Evolutionary conservation across 2,888 invertebrate genomes (phyloP), one percentile per base, ranked within the genome.

Genomic region (Steinernema carpocapsae): DNA sequence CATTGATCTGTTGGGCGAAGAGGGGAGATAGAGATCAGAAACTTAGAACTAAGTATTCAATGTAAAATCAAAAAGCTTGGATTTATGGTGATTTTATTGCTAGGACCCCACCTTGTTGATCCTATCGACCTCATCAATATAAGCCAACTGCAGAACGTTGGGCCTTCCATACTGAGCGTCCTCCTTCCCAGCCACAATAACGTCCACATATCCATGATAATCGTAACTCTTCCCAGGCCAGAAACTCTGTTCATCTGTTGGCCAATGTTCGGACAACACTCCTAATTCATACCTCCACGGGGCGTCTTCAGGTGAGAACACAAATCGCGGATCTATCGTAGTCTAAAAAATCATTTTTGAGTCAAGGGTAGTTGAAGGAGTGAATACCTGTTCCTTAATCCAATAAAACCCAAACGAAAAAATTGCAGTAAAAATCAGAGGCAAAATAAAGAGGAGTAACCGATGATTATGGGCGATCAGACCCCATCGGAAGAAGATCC

Each of bases 201-300:
- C 83, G 79, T 86, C 86, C 14, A 86, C 82, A 70, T 85, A 86
- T 37, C 86, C 86, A 52, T 79, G 76, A 71, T 84, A 80, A 75
- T 87, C 87, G 73, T 84, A 84, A 74, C 82, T 84, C 71, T 82
- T 82, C 46, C 84, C 84, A 0, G 86, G 87, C 84, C 84, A 85
- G 74, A 87, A 87, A 29, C 79, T 78, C 42, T 85, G 80, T 70
- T 87, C 85, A 72, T 85, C 82, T n/a, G 87, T 76, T 0, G 87
- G 87, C 87, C 87, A 87, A 64, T 87, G 83, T 56, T 84, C 79
- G 12, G 82, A 78, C 4, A 86, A 76, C 14, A 85, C 79, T 10
- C 79, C 84, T 74, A 83, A 59, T 76, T 86, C 86, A 71, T 80
- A 83, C 46, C 85, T 74, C 86, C 86, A 86, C 1, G 83, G 82